These are phyloP conservation scores for Parotocinclus haroldoi DNA, from an alignment of 2,797 vertebrate species.

Conservation along the genomic window DNA sequence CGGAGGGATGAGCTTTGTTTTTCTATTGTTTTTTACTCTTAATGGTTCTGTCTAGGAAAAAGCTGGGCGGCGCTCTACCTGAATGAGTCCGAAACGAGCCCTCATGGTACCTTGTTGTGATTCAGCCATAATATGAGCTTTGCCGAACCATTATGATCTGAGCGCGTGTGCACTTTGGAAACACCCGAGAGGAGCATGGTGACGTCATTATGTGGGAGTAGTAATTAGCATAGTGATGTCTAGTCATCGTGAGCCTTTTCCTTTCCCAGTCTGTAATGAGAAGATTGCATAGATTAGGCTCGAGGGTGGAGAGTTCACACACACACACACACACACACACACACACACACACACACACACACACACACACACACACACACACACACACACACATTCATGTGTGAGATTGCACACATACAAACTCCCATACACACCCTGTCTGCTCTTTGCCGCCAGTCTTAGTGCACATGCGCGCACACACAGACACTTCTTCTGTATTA, in stretches of 20 bases:
- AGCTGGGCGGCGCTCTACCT: conserved; percentile 1
- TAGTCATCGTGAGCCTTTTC: conserved; percentile 16
- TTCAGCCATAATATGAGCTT: neutral
- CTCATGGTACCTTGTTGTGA: too few species aligned
- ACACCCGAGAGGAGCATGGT: neutral
- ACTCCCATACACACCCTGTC: conserved; percentile 33
- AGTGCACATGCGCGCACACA: neutral
- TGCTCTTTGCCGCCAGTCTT: conserved; percentile 5
- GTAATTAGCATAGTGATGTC: conserved; percentile 24
- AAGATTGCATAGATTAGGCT: conserved; percentile 11
- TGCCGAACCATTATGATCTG: conserved; percentile 1
- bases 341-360: conserved; percentile 1
- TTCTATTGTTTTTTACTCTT: too few species aligned
- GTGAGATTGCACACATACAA: neutral
- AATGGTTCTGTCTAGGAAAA: too few species aligned
- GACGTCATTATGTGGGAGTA: conserved; percentile 22
- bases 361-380: conserved; percentile 14
- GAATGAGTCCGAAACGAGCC: conserved; percentile 3
- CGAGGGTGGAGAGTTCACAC: conserved; percentile 9
- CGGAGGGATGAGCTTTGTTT: too few species aligned
- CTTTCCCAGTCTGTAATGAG: conserved; percentile 20
- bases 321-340: neutral
- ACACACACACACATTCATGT: conserved; percentile 13
- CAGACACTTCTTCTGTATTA: too few species aligned
- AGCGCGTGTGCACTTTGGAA: neutral